Evolutionary conservation across 2,113 vertebrate species (phyloP).

Genomic region (Tragelaphus imberbis): DNA sequence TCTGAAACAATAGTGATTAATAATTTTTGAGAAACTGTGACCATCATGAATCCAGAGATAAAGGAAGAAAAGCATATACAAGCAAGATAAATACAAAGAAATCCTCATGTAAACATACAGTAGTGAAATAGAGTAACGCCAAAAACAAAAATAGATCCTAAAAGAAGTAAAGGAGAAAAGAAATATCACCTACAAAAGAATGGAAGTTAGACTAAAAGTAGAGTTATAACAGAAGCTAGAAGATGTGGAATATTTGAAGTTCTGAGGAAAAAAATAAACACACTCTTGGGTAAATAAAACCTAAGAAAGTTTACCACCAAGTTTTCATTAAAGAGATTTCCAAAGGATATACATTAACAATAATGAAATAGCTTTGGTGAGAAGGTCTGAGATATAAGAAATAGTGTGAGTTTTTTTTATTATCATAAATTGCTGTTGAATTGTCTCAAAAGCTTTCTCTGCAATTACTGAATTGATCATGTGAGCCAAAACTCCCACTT

Average conservation of each 20-base stretch:
- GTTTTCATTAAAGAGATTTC: not conserved
- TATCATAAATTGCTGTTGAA: not conserved
- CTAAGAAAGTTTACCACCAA: not conserved
- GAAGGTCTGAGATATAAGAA: not conserved
- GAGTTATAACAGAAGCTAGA: not conserved
- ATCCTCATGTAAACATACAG: not conserved
- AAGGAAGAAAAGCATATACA: not conserved
- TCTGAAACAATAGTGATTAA: not conserved
- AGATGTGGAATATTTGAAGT: not conserved
- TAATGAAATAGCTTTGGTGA: not conserved
- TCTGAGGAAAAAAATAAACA: not conserved
- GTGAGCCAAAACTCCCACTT: not conserved
- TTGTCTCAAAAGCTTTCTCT: not conserved
- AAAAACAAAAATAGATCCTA: not conserved
- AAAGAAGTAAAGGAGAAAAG: not conserved
- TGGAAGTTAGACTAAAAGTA: not conserved
- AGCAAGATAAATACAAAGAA: not conserved
- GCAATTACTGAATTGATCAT: not conserved
- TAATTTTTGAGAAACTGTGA: not conserved
- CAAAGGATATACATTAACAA: not conserved
- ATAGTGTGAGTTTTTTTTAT: not conserved
- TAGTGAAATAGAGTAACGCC: not conserved
- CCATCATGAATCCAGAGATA: not conserved
- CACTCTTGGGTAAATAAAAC: not conserved
- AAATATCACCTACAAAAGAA: not conserved